Evolutionary conservation across 2,888 invertebrate species (phyloP), one percentile per base, ranked within the genome.

Genomic region (Drosophila paranaensis): DNA sequence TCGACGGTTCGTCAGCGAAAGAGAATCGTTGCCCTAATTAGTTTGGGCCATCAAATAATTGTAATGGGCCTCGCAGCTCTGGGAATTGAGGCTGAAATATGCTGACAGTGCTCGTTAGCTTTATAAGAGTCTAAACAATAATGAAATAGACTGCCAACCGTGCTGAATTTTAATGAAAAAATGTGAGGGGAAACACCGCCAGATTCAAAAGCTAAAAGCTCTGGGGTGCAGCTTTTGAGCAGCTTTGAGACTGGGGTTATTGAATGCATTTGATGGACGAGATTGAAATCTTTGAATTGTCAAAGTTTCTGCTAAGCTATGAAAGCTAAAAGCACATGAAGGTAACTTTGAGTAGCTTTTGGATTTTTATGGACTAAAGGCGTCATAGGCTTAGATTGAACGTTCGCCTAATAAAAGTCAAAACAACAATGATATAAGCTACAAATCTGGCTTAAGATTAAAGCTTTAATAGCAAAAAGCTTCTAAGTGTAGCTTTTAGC

Each of bases 1-100:
- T 69, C 71, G 73, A 70, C 78, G 70, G 37, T 35, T 46, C 37
- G 64, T 56, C 69, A 69, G 81, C 71, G 70, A 77, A 50, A 78
- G 69, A 72, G 58, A 74, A 77, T 75, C 73, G 77, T 66, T 75
- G 74, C 53, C 69, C 82, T 83, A 85, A 83, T 83, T 83, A 85
- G 74, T 53, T 40, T 53, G 66, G 62, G 66, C 72, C 61, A 75
- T 67, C 68, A 62, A 65, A 60, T 70, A 75, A 79, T 79, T 70
- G 74, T 66, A 60, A 71, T 65, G 62, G 40, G 51, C 46, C 33
- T 14, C 16, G 50, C 35, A 40, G 30, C 55, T 5, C 30, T 1
- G 35, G 50, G 54, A 54, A 71, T 53, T 30, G 45, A n/a, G 58
- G 14, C 27, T 48, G 45, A 69, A 69, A 55, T 69, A 50, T 67